phyloP scores from a whole-genome alignment of 2,113 vertebrate genomes.

The Mirounga angustirostris region DNA sequence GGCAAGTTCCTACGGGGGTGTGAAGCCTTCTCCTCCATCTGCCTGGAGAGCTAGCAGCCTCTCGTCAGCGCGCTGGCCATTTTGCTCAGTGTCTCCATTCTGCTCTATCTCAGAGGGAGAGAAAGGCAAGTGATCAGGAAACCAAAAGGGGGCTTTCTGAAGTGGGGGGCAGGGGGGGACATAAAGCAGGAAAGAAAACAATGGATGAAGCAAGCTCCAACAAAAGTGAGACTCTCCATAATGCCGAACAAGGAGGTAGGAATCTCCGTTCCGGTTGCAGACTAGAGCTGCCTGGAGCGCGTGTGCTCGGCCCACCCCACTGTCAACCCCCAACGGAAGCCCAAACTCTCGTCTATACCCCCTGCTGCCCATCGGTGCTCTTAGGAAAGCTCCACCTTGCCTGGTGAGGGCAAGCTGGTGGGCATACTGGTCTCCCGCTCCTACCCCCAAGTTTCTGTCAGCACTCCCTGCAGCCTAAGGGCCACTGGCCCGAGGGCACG shows the following conservation, averaged over 20 bases:
- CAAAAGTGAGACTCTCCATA: conserved; percentile 17
- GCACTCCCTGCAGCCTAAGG: background rate
- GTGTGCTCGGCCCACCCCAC: background rate
- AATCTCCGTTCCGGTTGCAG: background rate
- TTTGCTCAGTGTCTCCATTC: conserved; percentile 27
- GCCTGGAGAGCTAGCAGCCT: background rate
- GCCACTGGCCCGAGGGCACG: background rate
- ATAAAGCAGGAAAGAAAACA: conserved; percentile 45
- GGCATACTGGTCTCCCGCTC: background rate
- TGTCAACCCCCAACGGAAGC: background rate
- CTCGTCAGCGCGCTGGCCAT: conserved; percentile 9
- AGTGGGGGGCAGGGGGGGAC: background rate
- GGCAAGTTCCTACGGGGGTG: background rate
- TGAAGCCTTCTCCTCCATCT: conserved; percentile 7
- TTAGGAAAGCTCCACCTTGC: background rate
- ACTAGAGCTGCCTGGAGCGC: background rate
- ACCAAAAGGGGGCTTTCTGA: background rate
- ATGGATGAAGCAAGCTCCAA: conserved; percentile 28
- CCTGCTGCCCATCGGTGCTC: too few species aligned
- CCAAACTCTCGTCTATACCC: background rate
- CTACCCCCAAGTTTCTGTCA: background rate
- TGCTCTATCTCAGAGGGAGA: conserved; percentile 25
- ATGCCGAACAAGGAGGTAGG: background rate
- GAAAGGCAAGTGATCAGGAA: conserved; percentile 15
- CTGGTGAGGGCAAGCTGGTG: background rate